phyloP scores from a whole-genome alignment of 1,140 invertebrate genomes.

The Musca vetustissima region DNA sequence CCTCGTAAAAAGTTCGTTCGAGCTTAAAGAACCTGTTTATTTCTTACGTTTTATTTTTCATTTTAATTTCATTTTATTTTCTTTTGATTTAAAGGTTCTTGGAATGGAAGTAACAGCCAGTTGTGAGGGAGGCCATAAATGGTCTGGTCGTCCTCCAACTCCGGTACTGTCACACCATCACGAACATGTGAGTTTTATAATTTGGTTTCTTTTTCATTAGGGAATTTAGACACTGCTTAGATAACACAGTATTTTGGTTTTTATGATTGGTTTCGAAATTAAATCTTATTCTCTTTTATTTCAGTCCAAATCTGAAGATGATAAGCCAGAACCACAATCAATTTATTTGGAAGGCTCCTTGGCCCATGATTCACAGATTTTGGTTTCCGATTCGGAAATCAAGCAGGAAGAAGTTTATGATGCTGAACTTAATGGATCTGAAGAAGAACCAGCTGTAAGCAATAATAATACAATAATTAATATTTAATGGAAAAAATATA shows the following conservation, averaged over 20 bases:
- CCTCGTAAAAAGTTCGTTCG: too few relatives aligned
- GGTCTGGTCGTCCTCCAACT: constrained; percentile 63
- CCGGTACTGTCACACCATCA: constrained; percentile 58
- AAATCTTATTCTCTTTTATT: not conserved
- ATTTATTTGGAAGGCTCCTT: constrained; percentile 78
- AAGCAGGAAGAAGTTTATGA: constrained; percentile 59
- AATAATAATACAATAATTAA: too few relatives aligned
- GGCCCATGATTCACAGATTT: constrained; percentile 75
- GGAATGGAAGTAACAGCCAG: constrained; percentile 80
- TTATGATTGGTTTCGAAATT: too few relatives aligned
- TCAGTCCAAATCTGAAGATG: constrained; percentile 45
- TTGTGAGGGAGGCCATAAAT: constrained; percentile 71
- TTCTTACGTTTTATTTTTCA: constrained; percentile 27
- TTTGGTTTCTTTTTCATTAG: not conserved
- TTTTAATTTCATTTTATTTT: too few relatives aligned
- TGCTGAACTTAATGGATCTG: constrained; percentile 54
- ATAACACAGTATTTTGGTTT: too few relatives aligned
- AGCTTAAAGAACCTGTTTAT: too few relatives aligned
- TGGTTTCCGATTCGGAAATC: constrained; percentile 76
- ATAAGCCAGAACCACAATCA: constrained; percentile 61
- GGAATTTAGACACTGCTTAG: too few relatives aligned
- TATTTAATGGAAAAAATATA: not conserved
- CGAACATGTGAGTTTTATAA: constrained; percentile 46
- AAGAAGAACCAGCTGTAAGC: constrained; percentile 61
- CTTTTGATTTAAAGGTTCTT: constrained; percentile 65